These are phyloP conservation scores for Operophtera brumata DNA, from an alignment of 2,888 invertebrate genomes.

Conservation along the genomic window DNA sequence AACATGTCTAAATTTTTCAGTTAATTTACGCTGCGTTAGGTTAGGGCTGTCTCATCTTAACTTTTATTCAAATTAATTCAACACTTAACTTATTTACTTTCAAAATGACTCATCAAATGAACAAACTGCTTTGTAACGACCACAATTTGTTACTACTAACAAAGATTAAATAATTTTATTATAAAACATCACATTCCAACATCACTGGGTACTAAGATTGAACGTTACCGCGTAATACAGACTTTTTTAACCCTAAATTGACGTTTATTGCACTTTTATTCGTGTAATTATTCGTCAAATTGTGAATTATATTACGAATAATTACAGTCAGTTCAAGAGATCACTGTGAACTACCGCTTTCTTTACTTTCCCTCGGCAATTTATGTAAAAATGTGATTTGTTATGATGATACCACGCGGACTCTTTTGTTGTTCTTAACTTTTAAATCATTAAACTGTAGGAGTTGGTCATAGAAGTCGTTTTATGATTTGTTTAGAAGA, in stretches of 20 bases:
- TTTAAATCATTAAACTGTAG: not conserved
- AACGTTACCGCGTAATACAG: slow-evolving; percentile 1
- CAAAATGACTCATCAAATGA: not conserved
- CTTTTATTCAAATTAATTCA: not conserved
- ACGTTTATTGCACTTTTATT: slow-evolving; percentile 25
- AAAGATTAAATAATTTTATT: slow-evolving; percentile 4
- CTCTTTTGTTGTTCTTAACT: slow-evolving; percentile 27
- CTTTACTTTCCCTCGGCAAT: slow-evolving; percentile 30
- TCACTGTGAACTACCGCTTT: slow-evolving; percentile 33
- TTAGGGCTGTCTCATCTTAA: not conserved
- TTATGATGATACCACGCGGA: slow-evolving; percentile 26
- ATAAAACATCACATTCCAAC: not conserved
- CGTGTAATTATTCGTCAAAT: slow-evolving; percentile 26
- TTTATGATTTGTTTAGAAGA: slow-evolving; percentile 18
- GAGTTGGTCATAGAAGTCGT: slow-evolving; percentile 5
- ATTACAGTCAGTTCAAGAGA: slow-evolving; percentile 31
- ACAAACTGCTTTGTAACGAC: slow-evolving; percentile 2
- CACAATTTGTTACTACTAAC: not conserved
- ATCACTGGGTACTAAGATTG: not conserved
- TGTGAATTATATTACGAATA: slow-evolving; percentile 23
- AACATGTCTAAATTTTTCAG: not conserved
- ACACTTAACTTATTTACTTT: not conserved
- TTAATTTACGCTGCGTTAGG: not conserved
- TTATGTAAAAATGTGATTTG: slow-evolving; percentile 28
- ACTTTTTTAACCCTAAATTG: slow-evolving; percentile 14